Conservation (phyloP, 2,797 vertebrate species). For the Carapus acus region DNA sequence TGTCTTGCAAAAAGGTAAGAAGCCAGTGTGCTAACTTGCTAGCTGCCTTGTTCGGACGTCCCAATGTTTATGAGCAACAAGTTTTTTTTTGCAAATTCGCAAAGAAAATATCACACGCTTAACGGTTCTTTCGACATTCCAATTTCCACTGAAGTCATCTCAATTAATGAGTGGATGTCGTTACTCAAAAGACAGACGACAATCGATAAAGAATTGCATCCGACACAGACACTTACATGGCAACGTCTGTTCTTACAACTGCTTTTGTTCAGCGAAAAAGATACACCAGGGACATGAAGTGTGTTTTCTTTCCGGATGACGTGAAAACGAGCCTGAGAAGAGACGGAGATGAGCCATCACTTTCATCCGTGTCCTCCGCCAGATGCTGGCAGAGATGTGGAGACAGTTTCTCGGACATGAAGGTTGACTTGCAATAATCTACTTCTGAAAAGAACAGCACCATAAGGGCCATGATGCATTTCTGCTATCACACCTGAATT, state of each 20-base stretch:
- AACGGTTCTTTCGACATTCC: too few species aligned
- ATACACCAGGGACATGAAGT: conserved; percentile 57
- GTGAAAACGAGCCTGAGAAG: conserved; percentile 39
- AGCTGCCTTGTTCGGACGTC: conserved; percentile 5
- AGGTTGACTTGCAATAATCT: conserved; percentile 49
- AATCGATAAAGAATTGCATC: neutral
- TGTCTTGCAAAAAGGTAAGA: conserved; percentile 66
- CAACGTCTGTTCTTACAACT: neutral
- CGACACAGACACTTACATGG: neutral
- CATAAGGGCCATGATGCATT: too few species aligned
- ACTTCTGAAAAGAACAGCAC: too few species aligned
- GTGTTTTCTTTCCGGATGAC: conserved; percentile 72
- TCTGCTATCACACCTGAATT: too few species aligned
- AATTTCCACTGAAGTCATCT: neutral
- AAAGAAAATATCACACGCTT: too few species aligned
- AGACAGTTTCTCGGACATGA: conserved; percentile 75
- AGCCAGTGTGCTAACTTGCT: conserved; percentile 20
- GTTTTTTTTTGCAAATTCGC: too few species aligned
- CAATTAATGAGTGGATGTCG: too few species aligned
- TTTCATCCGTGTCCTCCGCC: conserved; percentile 56
- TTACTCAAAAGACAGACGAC: neutral
- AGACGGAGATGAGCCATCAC: conserved; percentile 35
- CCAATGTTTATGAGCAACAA: neutral
- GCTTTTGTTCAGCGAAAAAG: conserved; percentile 68
- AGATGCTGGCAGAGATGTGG: conserved; percentile 80